Evolutionary conservation across 2,888 invertebrate species (phyloP), one percentile per base, ranked within the genome.

Genomic region (Diplazon laetatorius): DNA sequence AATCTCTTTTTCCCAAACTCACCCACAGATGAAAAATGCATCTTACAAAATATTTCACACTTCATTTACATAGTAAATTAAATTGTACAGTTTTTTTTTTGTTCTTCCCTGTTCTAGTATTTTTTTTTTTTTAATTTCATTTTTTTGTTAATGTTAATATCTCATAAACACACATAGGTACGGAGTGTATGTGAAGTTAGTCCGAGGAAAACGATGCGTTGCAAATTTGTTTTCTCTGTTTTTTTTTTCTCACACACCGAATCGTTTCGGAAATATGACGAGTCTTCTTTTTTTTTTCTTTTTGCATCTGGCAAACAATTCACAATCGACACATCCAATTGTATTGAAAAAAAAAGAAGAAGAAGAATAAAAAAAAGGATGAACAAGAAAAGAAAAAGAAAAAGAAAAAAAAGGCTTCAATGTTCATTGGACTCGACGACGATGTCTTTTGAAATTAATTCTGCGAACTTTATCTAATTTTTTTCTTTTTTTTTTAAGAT

Each of bases 11-110:
- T 46, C 57, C 35, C 16, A 22, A 16, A 69, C 50, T 59, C 25
- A 37, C 57, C n/a, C 63, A 55, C 63, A 68, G 30, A 72, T 42
- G 12, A 71, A 62, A 75, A 72, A 76, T 76, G 48, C 68, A 59
- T 74, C 35, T 79, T 69, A 55, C 30, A 73, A 79, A 80, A 81
- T 81, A 79, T 81, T 81, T 73, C 52, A 80, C 73, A 73, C 59
- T 55, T 39, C 35, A 73, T 79, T 71, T 68, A 44, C 68, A 66
- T 50, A 22, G 16, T 66, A 71, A 62, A 55, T 48, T 37, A 62
- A n/a, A 57, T 35, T 9, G 55, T 71, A 59, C 42, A 20, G 16
- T 66, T 66, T 52, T 52, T 52, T n/a, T 66, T 6, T 50, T 0
- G 12, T 57, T 52, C 25, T 25, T 52, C 25, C 25, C 52, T 30